These are phyloP conservation scores for Buphagus erythrorhynchus DNA, from an alignment of 2,797 vertebrate species.

Conservation along the genomic window DNA sequence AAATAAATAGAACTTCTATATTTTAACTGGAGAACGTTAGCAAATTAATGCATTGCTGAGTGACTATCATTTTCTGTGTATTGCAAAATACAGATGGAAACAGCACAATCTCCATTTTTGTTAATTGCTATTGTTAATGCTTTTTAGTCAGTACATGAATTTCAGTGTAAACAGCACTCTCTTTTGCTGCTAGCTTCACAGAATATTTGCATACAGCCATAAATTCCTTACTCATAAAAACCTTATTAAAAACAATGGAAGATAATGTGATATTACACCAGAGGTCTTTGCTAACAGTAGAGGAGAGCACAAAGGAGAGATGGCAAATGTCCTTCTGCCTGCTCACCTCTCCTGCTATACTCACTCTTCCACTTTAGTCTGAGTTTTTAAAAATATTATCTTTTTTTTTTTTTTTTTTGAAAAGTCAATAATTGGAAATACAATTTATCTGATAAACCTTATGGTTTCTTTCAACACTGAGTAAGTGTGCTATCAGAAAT, in stretches of 20 bases:
- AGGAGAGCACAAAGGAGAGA: neutral
- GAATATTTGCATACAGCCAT: constrained; percentile 3
- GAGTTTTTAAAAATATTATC: neutral
- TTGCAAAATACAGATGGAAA: constrained; percentile 44
- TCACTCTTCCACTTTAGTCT: neutral
- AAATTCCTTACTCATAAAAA: constrained; percentile 34
- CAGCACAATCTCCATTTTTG: neutral
- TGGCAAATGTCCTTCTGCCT: neutral
- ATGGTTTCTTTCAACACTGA: neutral
- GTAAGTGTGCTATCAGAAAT: neutral
- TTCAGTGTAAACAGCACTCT: constrained; percentile 38
- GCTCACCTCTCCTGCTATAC: neutral
- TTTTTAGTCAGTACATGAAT: constrained; percentile 48
- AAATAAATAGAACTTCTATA: neutral
- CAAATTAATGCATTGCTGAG: constrained; percentile 14
- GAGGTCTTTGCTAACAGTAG: neutral
- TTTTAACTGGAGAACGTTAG: neutral
- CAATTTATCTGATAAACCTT: neutral
- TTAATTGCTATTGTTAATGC: constrained; percentile 52
- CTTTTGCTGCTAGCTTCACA: constrained; percentile 17
- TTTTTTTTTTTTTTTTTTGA: neutral
- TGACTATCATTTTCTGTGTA: constrained; percentile 3
- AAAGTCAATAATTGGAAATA: neutral
- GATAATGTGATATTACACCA: constrained; percentile 18
- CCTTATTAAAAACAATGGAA: constrained; percentile 1